These are phyloP conservation scores for Drosophila kurseongensis DNA, from an alignment of 1,140 invertebrate genomes.

Conservation along the genomic window DNA sequence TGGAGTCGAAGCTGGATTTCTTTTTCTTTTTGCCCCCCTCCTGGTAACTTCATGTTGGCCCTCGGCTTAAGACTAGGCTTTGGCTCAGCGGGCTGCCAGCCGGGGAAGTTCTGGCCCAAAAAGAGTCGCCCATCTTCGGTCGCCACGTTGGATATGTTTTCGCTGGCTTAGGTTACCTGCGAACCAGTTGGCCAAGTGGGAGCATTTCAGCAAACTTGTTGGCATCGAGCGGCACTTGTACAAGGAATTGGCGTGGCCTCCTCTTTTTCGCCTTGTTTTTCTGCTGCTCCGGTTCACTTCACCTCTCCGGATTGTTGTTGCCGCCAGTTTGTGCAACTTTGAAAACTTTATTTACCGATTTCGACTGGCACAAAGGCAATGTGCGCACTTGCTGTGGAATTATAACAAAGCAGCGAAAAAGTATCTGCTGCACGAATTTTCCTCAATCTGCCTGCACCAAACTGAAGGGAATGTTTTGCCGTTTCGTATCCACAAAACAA, in stretches of 20 bases:
- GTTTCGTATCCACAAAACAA: slow-evolving; percentile 16
- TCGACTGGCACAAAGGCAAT: slow-evolving; percentile 53
- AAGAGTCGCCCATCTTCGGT: background rate
- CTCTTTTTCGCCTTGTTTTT: slow-evolving; percentile 15
- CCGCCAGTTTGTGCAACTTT: slow-evolving; percentile 64
- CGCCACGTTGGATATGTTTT: slow-evolving; percentile 39
- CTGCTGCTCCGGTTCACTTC: slow-evolving; percentile 6
- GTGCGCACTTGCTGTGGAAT: slow-evolving; percentile 54
- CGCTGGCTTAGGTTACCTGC: slow-evolving; percentile 43
- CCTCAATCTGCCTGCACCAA: slow-evolving; percentile 9
- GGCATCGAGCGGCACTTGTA: slow-evolving; percentile 52
- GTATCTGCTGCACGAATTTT: slow-evolving; percentile 46
- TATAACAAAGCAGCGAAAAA: slow-evolving; percentile 56
- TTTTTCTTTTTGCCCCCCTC: slow-evolving; percentile 32
- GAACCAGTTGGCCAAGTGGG: slow-evolving; percentile 29
- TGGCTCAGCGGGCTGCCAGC: slow-evolving; percentile 60
- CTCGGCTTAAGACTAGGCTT: slow-evolving; percentile 76
- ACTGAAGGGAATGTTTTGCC: slow-evolving; percentile 22
- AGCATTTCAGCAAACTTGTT: slow-evolving; percentile 47
- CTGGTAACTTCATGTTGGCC: slow-evolving; percentile 74
- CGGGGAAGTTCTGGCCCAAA: slow-evolving; percentile 7
- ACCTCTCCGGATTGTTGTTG: slow-evolving; percentile 33
- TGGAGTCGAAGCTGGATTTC: slow-evolving; percentile 39
- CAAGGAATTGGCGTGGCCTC: slow-evolving; percentile 49
- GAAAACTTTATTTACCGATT: slow-evolving; percentile 72